Evolutionary conservation across 1,140 invertebrate species (phyloP).

Genomic region (Himalopsyche phryganea): DNA sequence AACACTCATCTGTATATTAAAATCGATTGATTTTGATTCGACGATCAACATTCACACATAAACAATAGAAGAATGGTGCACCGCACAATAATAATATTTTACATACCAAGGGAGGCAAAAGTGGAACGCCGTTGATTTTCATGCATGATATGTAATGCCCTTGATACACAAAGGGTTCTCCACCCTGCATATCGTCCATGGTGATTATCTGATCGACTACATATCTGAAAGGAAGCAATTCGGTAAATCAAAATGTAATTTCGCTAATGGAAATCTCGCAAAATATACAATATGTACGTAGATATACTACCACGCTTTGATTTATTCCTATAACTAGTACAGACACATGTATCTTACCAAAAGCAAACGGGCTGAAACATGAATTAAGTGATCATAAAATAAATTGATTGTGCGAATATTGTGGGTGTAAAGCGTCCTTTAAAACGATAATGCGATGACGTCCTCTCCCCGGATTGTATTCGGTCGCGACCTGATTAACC

Average conservation of each 20-base stretch:
- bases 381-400: constrained; percentile 4
- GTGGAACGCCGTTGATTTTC: constrained; percentile 59
- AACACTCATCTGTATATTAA: too few relatives aligned
- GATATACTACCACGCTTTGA: not conserved
- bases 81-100: too few relatives aligned
- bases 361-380: not conserved
- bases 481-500: constrained; percentile 13
- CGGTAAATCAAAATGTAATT: constrained; percentile 5
- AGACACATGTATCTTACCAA: not conserved
- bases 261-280: constrained; percentile 12
- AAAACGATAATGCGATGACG: constrained; percentile 11
- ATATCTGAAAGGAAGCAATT: constrained; percentile 20
- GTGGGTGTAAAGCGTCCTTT: constrained; percentile 18
- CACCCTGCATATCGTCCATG: constrained; percentile 51
- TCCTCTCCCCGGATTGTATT: constrained; percentile 2
- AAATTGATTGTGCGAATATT: constrained; percentile 9
- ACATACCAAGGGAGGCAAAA: constrained; percentile 62
- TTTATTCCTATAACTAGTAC: not conserved
- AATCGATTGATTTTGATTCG: too few relatives aligned
- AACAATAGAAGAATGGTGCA: too few relatives aligned
- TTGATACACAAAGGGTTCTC: constrained; percentile 6
- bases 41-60: too few relatives aligned
- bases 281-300: not conserved
- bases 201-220: constrained; percentile 11
- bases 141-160: constrained; percentile 55